Percentiles rank a stretch among this genome's conserved stretches.
phyloP scores from a whole-genome alignment of 2,888 invertebrate genomes.

The Odontocerum albicorne region DNA sequence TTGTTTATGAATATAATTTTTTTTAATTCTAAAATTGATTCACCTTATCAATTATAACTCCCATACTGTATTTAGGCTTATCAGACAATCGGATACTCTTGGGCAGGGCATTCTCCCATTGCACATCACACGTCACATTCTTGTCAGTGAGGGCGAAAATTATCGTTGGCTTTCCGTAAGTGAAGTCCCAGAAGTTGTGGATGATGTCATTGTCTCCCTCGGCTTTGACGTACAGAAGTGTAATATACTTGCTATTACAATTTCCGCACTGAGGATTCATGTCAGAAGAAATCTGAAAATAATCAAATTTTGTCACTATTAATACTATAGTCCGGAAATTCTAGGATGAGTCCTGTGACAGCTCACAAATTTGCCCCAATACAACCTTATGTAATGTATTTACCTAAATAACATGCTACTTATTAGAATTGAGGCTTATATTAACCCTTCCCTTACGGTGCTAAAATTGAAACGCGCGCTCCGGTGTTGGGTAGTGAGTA shows the following conservation, averaged over 20 bases:
- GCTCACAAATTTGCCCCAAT: too few species aligned
- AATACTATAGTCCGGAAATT: too few species aligned
- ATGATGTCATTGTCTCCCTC: slow-evolving; percentile 60
- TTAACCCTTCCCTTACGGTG: too few species aligned
- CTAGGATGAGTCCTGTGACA: too few species aligned
- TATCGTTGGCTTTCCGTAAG: slow-evolving; percentile 58
- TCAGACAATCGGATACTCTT: slow-evolving; percentile 49
- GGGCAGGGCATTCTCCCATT: slow-evolving; percentile 50
- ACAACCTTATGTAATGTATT: too few species aligned
- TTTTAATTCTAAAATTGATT: too few species aligned
- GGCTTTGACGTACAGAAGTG: slow-evolving; percentile 58
- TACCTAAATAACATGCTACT: too few species aligned
- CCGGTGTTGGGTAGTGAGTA: too few species aligned
- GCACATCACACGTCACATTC: slow-evolving; percentile 51
- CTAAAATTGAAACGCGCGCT: too few species aligned
- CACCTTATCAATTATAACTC: slow-evolving; percentile 63
- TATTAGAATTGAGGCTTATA: too few species aligned
- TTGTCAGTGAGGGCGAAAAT: slow-evolving; percentile 55
- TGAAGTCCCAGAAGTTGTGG: slow-evolving; percentile 70
- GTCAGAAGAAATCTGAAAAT: slow-evolving; percentile 42
- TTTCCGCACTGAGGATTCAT: slow-evolving; percentile 48
- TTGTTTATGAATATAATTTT: too few species aligned
- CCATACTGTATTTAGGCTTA: slow-evolving; percentile 59
- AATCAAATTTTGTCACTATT: slow-evolving; percentile 1
- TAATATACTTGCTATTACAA: slow-evolving; percentile 44